Evolutionary conservation across 1,140 invertebrate genomes (phyloP).

Genomic region (Pseudomyrmex cubaensis): DNA sequence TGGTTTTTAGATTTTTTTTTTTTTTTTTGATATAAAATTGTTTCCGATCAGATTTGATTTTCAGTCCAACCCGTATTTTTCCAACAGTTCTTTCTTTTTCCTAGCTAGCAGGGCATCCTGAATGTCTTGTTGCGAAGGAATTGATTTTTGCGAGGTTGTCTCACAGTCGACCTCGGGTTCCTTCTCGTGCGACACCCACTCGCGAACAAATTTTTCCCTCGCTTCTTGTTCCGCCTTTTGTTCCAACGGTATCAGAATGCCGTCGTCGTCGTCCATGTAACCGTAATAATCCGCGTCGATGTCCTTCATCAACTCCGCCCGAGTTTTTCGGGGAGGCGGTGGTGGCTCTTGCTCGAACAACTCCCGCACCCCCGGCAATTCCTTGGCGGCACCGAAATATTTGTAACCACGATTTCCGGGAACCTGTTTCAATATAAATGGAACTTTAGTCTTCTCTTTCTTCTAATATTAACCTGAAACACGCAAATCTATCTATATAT

Average conservation of each 20-base stretch:
- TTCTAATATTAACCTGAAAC: not conserved
- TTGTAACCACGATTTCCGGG: constrained; percentile 99
- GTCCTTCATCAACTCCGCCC: constrained; percentile 98
- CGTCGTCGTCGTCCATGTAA: constrained; percentile 99
- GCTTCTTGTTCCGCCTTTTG: constrained; percentile 91
- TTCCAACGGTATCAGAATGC: constrained; percentile 96
- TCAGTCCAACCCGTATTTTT: constrained; percentile 87
- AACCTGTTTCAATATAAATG: constrained; percentile 83
- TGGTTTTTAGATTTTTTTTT: not conserved
- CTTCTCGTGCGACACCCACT: constrained; percentile 87
- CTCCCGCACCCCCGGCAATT: constrained; percentile 98
- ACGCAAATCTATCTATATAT: not conserved
- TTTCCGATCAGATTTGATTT: constrained; percentile 22
- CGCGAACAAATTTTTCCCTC: constrained; percentile 87
- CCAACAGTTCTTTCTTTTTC: constrained; percentile 95
- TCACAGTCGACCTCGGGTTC: constrained; percentile 81
- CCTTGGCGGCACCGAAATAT: constrained; percentile 99
- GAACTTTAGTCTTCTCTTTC: not conserved
- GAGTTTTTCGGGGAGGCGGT: constrained; percentile 94
- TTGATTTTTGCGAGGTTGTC: constrained; percentile 92
- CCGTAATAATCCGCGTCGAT: constrained; percentile 99
- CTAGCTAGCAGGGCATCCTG: constrained; percentile 94
- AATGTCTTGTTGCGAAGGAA: constrained; percentile 95
- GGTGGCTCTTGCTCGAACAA: constrained; percentile 98
- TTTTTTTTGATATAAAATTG: constrained; percentile 10